Evolutionary conservation across 1,140 invertebrate genomes (phyloP).

Genomic region (Drosophila sucinea): DNA sequence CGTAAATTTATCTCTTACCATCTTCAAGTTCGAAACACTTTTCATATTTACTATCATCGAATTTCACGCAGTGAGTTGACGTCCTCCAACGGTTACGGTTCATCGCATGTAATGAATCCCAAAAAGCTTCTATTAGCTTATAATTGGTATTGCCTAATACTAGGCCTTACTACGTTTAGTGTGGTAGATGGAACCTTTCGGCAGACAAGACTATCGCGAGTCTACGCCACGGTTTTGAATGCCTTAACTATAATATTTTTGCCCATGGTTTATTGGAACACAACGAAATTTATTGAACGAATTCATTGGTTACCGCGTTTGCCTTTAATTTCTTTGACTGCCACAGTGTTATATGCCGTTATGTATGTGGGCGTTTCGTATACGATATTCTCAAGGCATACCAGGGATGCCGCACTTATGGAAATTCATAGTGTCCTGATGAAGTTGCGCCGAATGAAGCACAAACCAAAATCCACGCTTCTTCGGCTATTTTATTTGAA

Average conservation of each 20-base stretch:
- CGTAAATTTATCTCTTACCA: neutral
- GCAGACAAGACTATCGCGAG: conserved; percentile 12
- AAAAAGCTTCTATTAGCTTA: conserved; percentile 14
- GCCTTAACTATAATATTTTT: conserved; percentile 19
- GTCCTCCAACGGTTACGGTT: neutral
- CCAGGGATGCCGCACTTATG: conserved; percentile 36
- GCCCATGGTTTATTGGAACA: conserved; percentile 14
- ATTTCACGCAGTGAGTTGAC: neutral
- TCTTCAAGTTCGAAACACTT: neutral
- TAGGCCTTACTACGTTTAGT: conserved; percentile 51
- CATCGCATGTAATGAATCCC: neutral
- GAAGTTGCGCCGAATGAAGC: conserved; percentile 2
- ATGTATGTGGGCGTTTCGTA: conserved; percentile 31
- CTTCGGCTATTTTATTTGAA: neutral
- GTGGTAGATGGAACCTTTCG: neutral
- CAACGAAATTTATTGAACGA: neutral
- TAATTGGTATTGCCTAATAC: conserved; percentile 23
- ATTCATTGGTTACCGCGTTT: conserved; percentile 26
- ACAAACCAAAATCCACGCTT: neutral
- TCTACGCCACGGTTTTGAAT: conserved; percentile 38
- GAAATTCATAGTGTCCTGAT: conserved; percentile 24
- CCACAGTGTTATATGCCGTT: conserved; percentile 10
- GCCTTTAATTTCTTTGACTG: conserved; percentile 9
- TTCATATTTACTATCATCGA: neutral
- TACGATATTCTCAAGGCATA: conserved; percentile 33